Evolutionary conservation across 1,140 invertebrate genomes (phyloP), one percentile per base, ranked within the genome.

Genomic region (Nilaparvata lugens): DNA sequence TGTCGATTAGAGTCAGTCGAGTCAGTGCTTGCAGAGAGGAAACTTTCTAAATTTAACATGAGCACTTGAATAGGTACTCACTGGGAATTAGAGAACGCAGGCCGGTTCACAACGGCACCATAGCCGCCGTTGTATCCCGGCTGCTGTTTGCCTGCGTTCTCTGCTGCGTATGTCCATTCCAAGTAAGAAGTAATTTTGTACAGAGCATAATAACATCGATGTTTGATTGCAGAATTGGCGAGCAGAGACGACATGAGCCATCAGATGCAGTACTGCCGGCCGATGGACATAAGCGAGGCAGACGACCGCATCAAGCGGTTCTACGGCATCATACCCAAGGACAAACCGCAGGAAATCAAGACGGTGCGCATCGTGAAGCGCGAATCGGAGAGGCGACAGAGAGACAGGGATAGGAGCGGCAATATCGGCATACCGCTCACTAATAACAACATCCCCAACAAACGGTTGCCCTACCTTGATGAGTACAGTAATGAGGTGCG

Each of bases 321-420:
- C 68, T 82, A 78, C 72, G 79, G 79, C 60, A 82, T 89, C 62
- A 75, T 90, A 31, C 84, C 87, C 1, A 85, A 83, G 72, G 86
- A 91, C 40, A 91, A 94, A 67, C 88, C 88, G 63, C 87, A 86
- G 71, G 89, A 92, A 74, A 91, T 92, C 23, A 93, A 93, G 78
- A 95, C 93, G 1, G 92, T 96, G 21, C 80, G 93, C 57, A 94
- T 95, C 68, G 92, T 96, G 0, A 96, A 96, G 76, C 75, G 92
- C 23, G 91, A 94, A 70, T 90, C 90, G 21, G 92, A 94, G 72
- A 79, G 89, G 51, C 77, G 89, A 0, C 87, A 90, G 68, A 78
- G 88, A 56, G 88, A 90, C 69, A 78, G 85, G 63, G 77, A 81
- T 58, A 69, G 75, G 60, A 76, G 71, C 59, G 73, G 74, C n/a